Base-by-base conservation (phyloP, 2,797 vertebrate genomes). In the Nyctalus aviator region DNA sequence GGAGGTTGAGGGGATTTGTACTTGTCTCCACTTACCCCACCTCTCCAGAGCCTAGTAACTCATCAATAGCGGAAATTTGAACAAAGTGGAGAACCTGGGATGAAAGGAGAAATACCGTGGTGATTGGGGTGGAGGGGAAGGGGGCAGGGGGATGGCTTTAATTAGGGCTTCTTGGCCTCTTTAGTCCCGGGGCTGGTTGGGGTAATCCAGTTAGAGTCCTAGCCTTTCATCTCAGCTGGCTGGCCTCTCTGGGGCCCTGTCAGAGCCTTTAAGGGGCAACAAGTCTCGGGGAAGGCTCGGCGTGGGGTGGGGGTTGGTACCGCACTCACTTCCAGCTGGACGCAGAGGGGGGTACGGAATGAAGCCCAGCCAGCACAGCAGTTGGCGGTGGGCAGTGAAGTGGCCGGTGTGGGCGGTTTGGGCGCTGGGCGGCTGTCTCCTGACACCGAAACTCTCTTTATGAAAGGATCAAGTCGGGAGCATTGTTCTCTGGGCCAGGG, bases 381-480 rank as follows among this genome's bases (percentile, higher is more conserved):
- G 97, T 97, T 97, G 97, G 97, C 81, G 97, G 95, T 96, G 95
- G 96, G 96, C 97, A 97, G 96, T 94, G 96, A 97, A 97, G 96
- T 97, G 96, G 95, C 96, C 79, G 83, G 96, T 88, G 96, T 79
- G 79, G 97, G 95, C 93, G 66, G 96, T 94, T 93, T 94, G 97
- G 97, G 96, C 90, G 85, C 96, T 97, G 97, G 98, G 97, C 98
- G 97, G 98, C 98, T 98, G 98, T 98, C 98, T 98, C 98, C 98
- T 99, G 98, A 99, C 98, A 98, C 98, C 98, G 98, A 99, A 98
- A 98, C 98, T 98, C 98, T 98, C 98, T 99, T 98, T 99, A 98
- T 98, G 98, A 99, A 98, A 98, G 98, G 98, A 98, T 98, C 98
- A 98, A 98, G 98, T 98, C 98, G 93, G 98, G 98, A 97, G 98